Conservation (phyloP, 2,888 invertebrate genomes). For the Empis stercorea region DNA sequence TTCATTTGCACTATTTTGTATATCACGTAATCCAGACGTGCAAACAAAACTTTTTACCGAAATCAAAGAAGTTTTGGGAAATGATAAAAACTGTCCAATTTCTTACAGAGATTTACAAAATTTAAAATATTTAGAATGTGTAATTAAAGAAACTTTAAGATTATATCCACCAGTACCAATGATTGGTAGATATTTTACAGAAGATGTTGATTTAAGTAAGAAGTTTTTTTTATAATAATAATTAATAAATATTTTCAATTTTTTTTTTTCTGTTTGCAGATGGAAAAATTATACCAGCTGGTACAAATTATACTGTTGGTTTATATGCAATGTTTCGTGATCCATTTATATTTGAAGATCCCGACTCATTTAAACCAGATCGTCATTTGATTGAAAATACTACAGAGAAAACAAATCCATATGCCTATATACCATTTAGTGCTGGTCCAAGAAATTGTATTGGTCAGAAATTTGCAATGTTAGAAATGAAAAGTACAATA, state of each 20-base stretch:
- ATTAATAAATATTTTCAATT: not conserved
- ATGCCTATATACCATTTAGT: constrained; percentile 29
- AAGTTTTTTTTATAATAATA: not conserved
- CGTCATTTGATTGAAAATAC: constrained; percentile 34
- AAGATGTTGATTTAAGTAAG: constrained; percentile 35
- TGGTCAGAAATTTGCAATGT: constrained; percentile 29
- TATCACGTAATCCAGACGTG: constrained; percentile 24
- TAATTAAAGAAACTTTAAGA: constrained; percentile 51
- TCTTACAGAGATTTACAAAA: constrained; percentile 19
- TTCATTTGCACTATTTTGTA: constrained; percentile 21
- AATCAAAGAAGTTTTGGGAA: constrained; percentile 19
- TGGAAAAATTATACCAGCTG: constrained; percentile 22
- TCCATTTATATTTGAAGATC: constrained; percentile 21
- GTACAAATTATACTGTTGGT: constrained; percentile 25
- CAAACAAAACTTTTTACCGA: constrained; percentile 25
- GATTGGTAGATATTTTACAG: constrained; percentile 42
- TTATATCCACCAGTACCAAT: constrained; percentile 52
- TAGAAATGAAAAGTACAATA: constrained; percentile 30
- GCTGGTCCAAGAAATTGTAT: constrained; percentile 33
- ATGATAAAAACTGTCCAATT: constrained; percentile 15
- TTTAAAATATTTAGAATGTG: constrained; percentile 41
- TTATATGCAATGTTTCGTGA: constrained; percentile 27
- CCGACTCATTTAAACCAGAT: constrained; percentile 26
- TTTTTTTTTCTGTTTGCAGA: constrained; percentile 18
- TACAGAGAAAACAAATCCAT: constrained; percentile 15